These are phyloP conservation scores for Ceriagrion tenellum DNA, from an alignment of 2,888 invertebrate species.

Conservation along the genomic window DNA sequence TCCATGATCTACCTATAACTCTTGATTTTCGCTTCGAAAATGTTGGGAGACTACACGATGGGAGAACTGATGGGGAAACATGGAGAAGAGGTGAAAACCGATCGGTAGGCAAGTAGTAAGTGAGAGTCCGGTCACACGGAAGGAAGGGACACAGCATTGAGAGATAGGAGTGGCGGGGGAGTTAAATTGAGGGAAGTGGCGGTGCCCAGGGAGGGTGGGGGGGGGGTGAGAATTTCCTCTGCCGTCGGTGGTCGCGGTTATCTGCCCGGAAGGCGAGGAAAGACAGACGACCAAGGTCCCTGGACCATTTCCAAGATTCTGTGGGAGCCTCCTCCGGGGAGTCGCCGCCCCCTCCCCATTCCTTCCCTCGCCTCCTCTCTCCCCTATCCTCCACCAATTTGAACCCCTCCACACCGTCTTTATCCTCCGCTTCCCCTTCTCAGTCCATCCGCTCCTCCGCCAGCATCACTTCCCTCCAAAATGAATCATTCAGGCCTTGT, in stretches of 20 bases:
- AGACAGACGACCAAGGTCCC: constrained; percentile 44
- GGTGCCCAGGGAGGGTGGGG: no score
- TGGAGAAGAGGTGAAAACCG: neutral
- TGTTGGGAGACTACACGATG: neutral
- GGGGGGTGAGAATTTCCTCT: neutral
- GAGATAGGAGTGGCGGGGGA: neutral
- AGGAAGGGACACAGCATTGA: neutral
- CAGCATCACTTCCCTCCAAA: neutral
- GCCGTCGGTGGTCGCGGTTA: constrained; percentile 19
- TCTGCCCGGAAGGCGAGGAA: constrained; percentile 43
- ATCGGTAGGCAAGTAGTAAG: neutral
- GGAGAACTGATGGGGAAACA: neutral
- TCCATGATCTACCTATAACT: neutral
- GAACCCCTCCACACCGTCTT: no score
- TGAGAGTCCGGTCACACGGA: neutral
- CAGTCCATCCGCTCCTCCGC: neutral
- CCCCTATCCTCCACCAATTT: no score
- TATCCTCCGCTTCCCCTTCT: no score
- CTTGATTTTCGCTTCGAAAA: neutral
- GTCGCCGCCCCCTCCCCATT: neutral
- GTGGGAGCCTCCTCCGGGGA: neutral
- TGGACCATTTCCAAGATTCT: constrained; percentile 47
- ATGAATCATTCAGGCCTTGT: constrained; percentile 45
- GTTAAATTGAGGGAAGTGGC: neutral
- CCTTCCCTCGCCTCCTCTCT: neutral